Evolutionary conservation across 2,888 invertebrate genomes (phyloP), one percentile per base, ranked within the genome.

Genomic region (Auanema sp.): DNA sequence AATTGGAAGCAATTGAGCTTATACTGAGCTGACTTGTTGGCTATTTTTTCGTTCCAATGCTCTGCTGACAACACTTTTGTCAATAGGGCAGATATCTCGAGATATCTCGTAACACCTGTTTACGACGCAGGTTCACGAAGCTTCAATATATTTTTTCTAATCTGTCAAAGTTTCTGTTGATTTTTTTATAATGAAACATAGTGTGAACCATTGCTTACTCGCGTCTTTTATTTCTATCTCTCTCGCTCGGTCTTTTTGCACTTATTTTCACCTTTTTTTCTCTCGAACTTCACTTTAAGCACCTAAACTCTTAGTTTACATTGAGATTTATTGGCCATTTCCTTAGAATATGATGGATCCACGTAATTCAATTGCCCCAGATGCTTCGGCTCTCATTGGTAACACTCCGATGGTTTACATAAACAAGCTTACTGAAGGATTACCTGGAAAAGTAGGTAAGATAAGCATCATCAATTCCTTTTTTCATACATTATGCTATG

Each of bases 401-500:
- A 82, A 81, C 64, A 81, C 81, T 16, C 81, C 81, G 40, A 82
- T 81, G 80, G 73, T 81, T 41, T 80, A 77, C 56, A 67, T 81
- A 18, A 68, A 73, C 52, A 77, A 77, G 41, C 64, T 82, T 18
- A 57, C 65, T 12, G 72, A 69, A 24, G 79, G 74, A 42, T 67
- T 73, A 44, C 66, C 71, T 8, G 81, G 74, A 12, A 71, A 59
- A 68, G 67, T 81, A 53, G 81, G 79, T 77, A 18, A 8, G 33
- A 8, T 5, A 33, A 5, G 33, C 8, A 33, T 5, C 33, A 52
- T 1, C 24, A 23, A 5, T 33, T 33, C 33, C 3, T 33, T 33
- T 33, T 8, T 52, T 24, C 24, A 12, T 40, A 16, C 25, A 18
- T 54, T 40, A 10, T 18, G 12, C 3, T 23, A 24, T 77, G 57